Evolutionary conservation across 2,113 vertebrate species (phyloP).

Genomic region (Malurus elegans): DNA sequence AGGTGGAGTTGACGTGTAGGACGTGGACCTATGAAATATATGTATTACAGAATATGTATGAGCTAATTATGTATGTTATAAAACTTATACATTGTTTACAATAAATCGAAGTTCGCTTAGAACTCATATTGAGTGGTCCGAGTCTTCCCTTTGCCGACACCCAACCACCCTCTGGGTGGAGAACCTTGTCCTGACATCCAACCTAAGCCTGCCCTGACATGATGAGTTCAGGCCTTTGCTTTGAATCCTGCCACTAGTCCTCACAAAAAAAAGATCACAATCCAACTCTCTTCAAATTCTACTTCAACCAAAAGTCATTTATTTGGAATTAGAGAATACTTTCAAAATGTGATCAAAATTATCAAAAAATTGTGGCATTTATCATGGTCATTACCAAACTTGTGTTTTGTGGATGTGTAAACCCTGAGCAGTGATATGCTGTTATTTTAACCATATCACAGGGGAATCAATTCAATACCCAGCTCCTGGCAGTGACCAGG

Average conservation of each 20-base stretch:
- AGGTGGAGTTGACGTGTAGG: too few relatives aligned
- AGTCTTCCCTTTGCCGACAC: too few relatives aligned
- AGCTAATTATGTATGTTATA: too few relatives aligned
- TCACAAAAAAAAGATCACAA: neutral
- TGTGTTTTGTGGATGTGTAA: neutral
- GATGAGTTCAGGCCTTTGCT: neutral
- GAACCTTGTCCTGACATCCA: neutral
- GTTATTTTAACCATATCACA: neutral
- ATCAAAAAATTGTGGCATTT: neutral
- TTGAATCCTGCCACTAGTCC: accelerated
- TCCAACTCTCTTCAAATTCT: neutral
- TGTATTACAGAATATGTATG: too few relatives aligned
- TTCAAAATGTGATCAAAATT: neutral
- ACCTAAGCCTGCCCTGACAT: neutral
- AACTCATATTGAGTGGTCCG: too few relatives aligned
- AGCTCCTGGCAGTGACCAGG: neutral
- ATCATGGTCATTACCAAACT: neutral
- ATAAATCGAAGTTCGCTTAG: too few relatives aligned
- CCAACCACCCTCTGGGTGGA: neutral
- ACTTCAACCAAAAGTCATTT: neutral
- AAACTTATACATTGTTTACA: too few relatives aligned
- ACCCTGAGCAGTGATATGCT: neutral
- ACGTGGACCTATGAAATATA: too few relatives aligned
- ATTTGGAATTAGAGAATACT: neutral
- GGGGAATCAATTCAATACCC: neutral